A percentile compares a stretch with the other conserved stretches of the same genome.
Evolutionary conservation across 2,113 vertebrate species (phyloP).

Genomic region (Varanus salvator): DNA sequence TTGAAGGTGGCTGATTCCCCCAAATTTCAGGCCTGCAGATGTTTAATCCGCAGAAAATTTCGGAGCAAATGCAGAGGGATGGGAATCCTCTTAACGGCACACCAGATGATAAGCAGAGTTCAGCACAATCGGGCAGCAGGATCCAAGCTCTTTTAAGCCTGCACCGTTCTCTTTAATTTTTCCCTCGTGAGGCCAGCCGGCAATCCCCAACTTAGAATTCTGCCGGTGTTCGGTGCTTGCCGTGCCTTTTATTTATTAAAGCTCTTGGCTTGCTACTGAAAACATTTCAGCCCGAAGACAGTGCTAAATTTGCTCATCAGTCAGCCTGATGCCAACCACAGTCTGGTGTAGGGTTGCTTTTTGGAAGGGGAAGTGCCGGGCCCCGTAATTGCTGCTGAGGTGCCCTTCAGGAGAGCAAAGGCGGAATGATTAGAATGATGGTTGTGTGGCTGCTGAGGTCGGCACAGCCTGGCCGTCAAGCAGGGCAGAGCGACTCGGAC

Average conservation of each 20-base stretch:
- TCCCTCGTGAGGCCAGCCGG: background rate
- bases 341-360: constrained; percentile 13
- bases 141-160: background rate
- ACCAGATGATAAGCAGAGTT: background rate
- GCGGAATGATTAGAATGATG: background rate
- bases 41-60: background rate
- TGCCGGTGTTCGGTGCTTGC: background rate
- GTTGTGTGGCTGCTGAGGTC: background rate
- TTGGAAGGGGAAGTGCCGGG: background rate
- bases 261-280: constrained; percentile 20
- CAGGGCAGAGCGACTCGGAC: background rate
- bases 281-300: constrained; percentile 29
- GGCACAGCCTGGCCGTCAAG: background rate
- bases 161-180: constrained; percentile 7
- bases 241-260: constrained; percentile 51
- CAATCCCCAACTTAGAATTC: constrained; percentile 34
- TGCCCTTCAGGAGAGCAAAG: background rate
- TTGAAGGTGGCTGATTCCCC: background rate
- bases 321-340: constrained; percentile 38
- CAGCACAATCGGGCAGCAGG: background rate
- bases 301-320: constrained; percentile 52
- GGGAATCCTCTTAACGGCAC: background rate
- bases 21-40: background rate
- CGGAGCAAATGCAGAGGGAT: background rate
- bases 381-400: background rate